A percentile compares a stretch with the other conserved stretches of the same genome.
These are phyloP conservation scores for Myocastor coypus DNA, from an alignment of 2,113 vertebrate genomes.

Conservation along the genomic window DNA sequence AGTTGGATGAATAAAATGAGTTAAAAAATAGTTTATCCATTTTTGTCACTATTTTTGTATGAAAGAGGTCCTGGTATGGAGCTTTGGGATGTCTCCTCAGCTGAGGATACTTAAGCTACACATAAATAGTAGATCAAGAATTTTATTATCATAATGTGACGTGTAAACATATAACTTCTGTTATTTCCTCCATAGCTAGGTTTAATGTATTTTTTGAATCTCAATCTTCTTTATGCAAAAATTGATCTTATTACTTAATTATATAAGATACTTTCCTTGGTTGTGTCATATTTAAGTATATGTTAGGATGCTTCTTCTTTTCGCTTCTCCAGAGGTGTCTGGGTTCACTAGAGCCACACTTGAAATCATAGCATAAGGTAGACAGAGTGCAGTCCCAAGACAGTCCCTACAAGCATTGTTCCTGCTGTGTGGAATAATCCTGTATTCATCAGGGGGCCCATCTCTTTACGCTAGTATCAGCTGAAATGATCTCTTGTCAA, in stretches of 20 bases:
- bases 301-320: not conserved
- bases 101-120: not conserved
- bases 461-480: not conserved
- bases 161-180: not conserved
- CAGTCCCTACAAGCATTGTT: not conserved
- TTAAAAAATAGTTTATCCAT: not conserved
- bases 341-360: not conserved
- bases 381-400: not conserved
- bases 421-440: not conserved
- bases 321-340: not conserved
- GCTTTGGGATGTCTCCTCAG: not conserved
- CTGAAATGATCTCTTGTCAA: not conserved
- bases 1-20: not conserved
- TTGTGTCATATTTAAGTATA: not conserved
- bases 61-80: not conserved
- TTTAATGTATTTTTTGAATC: constrained; percentile 20
- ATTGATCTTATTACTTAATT: not conserved
- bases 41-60: not conserved
- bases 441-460: not conserved
- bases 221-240: not conserved
- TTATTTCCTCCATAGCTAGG: not conserved
- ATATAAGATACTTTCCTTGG: not conserved
- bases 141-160: not conserved
- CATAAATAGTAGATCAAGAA: not conserved
- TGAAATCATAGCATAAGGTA: not conserved